Percentiles rank a stretch among this genome's conserved stretches.
These are phyloP conservation scores for Lagenorhynchus albirostris DNA, from an alignment of 2,113 vertebrate genomes.

Conservation along the genomic window DNA sequence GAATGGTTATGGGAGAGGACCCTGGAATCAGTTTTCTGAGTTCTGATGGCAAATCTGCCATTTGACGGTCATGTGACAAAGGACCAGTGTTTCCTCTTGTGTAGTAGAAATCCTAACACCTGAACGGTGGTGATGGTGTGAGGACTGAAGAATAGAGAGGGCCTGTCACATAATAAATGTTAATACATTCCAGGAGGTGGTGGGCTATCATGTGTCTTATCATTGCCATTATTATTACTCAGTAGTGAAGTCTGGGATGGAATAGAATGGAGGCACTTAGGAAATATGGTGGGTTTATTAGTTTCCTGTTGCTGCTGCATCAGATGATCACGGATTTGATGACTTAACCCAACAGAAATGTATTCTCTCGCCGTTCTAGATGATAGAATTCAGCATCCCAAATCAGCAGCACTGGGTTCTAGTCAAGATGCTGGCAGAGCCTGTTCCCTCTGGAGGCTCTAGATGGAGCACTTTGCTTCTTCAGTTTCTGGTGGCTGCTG, in stretches of 20 bases:
- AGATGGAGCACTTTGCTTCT: too few relatives aligned
- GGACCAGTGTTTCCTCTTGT: not conserved
- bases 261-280: not conserved
- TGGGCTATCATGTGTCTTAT: too few relatives aligned
- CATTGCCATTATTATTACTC: too few relatives aligned
- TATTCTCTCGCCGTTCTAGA: not conserved
- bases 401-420: not conserved
- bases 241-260: not conserved
- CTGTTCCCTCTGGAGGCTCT: not conserved
- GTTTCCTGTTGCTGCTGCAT: not conserved
- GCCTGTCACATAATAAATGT: too few relatives aligned
- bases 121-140: not conserved
- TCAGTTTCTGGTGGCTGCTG: not conserved
- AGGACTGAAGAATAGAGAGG: not conserved
- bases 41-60: not conserved
- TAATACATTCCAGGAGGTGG: too few relatives aligned
- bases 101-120: accelerated
- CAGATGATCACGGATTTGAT: not conserved
- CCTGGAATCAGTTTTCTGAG: not conserved
- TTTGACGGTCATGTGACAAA: not conserved
- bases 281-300: not conserved
- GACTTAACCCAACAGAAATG: not conserved
- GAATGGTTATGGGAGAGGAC: not conserved
- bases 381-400: not conserved
- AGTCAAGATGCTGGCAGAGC: too few relatives aligned